Conservation (phyloP, 53 echinoderm and acorn worm genomes). For the Henricia sp. region DNA sequence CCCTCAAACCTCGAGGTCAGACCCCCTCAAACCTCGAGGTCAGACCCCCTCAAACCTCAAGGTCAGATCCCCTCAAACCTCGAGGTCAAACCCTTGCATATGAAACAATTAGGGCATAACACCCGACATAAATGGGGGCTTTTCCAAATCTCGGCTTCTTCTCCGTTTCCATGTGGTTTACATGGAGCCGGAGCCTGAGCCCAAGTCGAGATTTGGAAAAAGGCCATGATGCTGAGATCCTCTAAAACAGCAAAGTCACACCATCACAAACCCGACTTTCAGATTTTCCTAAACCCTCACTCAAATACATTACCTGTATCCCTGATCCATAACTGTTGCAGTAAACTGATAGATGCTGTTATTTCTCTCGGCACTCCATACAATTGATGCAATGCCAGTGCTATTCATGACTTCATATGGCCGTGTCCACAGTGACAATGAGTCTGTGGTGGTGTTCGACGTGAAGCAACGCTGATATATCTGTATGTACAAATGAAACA, state of each 20-base stretch:
- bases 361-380: conserved; percentile 50
- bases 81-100: too few relatives aligned
- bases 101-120: too few relatives aligned
- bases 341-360: conserved; percentile 73
- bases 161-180: too few relatives aligned
- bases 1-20: too few relatives aligned
- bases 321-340: conserved; percentile 75
- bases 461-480: conserved; percentile 65
- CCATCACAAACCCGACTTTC: neutral
- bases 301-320: conserved; percentile 72
- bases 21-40: too few relatives aligned
- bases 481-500: conserved; percentile 12
- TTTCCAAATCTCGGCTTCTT: too few relatives aligned
- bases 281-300: neutral
- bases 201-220: too few relatives aligned
- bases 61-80: too few relatives aligned
- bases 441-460: conserved; percentile 14
- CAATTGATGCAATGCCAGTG: conserved; percentile 48
- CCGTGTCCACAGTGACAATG: neutral
- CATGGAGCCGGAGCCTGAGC: too few relatives aligned
- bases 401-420: conserved; percentile 63
- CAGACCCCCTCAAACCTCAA: too few relatives aligned
- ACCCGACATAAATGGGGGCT: too few relatives aligned
- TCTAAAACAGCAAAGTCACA: neutral
- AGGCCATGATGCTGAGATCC: neutral